Evolutionary conservation across 2,797 vertebrate genomes (phyloP).

Genomic region (Periophthalmus magnuspinnatus): DNA sequence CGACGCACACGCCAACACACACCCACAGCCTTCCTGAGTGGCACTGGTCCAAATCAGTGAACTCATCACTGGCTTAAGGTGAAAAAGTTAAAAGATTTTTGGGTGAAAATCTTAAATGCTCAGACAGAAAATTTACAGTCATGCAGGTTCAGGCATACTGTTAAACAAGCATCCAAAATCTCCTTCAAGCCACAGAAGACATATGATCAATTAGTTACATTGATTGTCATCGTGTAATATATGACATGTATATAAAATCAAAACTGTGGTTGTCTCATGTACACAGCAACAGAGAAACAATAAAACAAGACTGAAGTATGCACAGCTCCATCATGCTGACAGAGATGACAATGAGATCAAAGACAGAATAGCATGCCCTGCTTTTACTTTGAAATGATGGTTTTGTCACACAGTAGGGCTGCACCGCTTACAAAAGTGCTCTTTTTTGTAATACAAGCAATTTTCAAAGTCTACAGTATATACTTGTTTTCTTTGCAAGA

Average conservation of each 20-base stretch:
- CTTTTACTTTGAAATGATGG: slow-evolving; percentile 43
- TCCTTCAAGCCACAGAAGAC: slow-evolving; percentile 19
- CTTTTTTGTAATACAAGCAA: slow-evolving; percentile 2
- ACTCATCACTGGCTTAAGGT: slow-evolving; percentile 53
- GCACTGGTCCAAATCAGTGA: slow-evolving; percentile 56
- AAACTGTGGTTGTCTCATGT: not conserved
- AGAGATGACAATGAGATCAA: slow-evolving; percentile 74
- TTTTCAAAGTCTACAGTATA: not conserved
- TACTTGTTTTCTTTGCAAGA: not conserved
- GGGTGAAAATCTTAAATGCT: slow-evolving; percentile 58
- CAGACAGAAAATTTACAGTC: slow-evolving; percentile 52
- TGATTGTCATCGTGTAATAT: not conserved
- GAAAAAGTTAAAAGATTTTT: slow-evolving; percentile 61
- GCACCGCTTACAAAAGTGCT: slow-evolving; percentile 36
- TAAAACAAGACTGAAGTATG: slow-evolving; percentile 14
- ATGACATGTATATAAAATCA: slow-evolving; percentile 9
- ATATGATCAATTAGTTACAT: slow-evolving; percentile 17
- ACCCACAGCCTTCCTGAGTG: slow-evolving; percentile 53
- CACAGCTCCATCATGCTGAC: slow-evolving; percentile 63
- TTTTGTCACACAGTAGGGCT: slow-evolving; percentile 62
- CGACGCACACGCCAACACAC: slow-evolving; percentile 53
- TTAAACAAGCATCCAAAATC: slow-evolving; percentile 32
- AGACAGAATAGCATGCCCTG: slow-evolving; percentile 55
- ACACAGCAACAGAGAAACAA: slow-evolving; percentile 7
- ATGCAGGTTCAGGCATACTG: slow-evolving; percentile 24